A percentile compares a stretch with the other conserved stretches of the same genome.
Evolutionary conservation across 2,797 vertebrate species (phyloP).

Genomic region (Botia almorhae): DNA sequence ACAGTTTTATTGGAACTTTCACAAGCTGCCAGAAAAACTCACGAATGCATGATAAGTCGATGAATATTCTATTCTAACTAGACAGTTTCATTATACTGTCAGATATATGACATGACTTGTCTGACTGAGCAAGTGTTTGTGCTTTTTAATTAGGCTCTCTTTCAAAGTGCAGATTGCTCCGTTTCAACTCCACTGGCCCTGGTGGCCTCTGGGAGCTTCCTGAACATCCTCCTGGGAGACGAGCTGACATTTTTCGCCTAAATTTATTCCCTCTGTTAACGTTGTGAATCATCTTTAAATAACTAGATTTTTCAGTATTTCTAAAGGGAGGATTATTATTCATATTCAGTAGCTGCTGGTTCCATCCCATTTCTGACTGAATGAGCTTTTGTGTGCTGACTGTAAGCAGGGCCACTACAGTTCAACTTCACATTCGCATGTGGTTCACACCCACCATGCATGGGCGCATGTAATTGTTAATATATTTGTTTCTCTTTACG

Average conservation of each 20-base stretch:
- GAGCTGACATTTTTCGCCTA: conserved; percentile 2
- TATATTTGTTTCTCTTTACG: conserved; percentile 50
- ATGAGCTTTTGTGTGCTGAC: conserved; percentile 47
- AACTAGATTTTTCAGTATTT: conserved; percentile 46
- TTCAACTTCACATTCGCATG: conserved; percentile 42
- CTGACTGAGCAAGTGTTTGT: conserved; percentile 39
- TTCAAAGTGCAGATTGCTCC: conserved; percentile 23
- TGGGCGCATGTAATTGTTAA: conserved; percentile 48
- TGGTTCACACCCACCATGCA: conserved; percentile 34
- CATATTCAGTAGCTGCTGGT: conserved; percentile 35
- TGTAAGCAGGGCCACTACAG: conserved; percentile 33
- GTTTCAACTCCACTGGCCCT: conserved; percentile 19
- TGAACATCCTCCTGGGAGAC: conserved; percentile 18
- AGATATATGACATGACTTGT: conserved; percentile 31
- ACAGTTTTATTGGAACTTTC: not conserved
- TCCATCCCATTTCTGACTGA: conserved; percentile 31
- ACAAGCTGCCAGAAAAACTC: conserved; percentile 3
- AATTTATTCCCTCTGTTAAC: conserved; percentile 44
- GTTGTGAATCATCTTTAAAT: conserved; percentile 50
- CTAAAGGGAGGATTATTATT: conserved; percentile 22
- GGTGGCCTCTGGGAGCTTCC: conserved; percentile 36
- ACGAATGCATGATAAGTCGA: not conserved
- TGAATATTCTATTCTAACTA: conserved; percentile 9
- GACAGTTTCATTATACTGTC: conserved; percentile 31
- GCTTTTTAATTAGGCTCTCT: conserved; percentile 46